Conservation (phyloP, 2,797 vertebrate species). For the Coilia nasus region DNA sequence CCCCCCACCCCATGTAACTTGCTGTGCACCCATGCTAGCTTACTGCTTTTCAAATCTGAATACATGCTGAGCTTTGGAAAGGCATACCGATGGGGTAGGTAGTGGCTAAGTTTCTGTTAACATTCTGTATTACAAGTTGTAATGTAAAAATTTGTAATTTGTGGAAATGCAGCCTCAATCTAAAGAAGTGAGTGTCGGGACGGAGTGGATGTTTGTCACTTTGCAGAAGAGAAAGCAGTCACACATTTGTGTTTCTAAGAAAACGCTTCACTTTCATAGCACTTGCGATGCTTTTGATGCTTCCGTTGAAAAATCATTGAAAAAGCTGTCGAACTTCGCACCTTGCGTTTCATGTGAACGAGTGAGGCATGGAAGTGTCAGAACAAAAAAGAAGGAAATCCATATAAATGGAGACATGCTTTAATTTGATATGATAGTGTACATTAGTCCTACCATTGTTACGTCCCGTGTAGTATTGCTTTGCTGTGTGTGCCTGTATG, state of each 20-base stretch:
- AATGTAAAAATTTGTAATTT: neutral
- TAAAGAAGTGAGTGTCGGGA: neutral
- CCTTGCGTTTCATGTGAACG: neutral
- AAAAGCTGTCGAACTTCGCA: neutral
- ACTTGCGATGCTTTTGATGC: neutral
- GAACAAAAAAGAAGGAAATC: neutral
- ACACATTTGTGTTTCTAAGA: neutral
- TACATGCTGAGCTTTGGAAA: neutral
- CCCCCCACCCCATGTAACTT: no score
- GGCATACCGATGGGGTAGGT: no score
- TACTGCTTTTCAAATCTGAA: neutral
- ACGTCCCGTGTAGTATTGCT: no score
- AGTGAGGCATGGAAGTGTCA: neutral
- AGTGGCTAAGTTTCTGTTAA: neutral
- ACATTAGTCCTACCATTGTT: no score
- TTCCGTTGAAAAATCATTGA: neutral
- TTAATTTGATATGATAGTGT: neutral
- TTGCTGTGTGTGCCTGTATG: no score
- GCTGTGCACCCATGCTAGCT: neutral
- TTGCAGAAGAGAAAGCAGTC: neutral
- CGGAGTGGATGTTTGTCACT: neutral
- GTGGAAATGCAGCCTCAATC: no score
- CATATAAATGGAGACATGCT: neutral
- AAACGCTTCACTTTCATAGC: neutral
- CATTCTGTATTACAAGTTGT: neutral